Base-by-base conservation (phyloP, 1,140 invertebrate genomes). In the Portunus trituberculatus region DNA sequence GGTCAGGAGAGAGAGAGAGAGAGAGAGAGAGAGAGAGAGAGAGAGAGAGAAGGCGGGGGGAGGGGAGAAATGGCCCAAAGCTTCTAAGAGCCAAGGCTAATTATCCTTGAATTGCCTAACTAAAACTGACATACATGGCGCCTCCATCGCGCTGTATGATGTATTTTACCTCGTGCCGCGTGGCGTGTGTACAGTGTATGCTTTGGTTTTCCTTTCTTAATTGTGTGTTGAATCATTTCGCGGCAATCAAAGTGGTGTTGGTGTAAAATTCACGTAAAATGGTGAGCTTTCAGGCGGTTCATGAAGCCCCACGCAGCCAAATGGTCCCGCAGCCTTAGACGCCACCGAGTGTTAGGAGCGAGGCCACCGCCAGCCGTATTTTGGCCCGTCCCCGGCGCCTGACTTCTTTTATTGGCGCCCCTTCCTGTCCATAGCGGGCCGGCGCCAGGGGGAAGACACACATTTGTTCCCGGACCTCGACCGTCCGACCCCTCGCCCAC, bases 351-450 rank as follows among this genome's bases (percentile, higher is more conserved):
- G 90, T 67, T 91, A 91, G 39, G 52, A 76, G 52, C 39, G 59
- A 39, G 31, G 32, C 92, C 59, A 45, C 67, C 93, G 16, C 28
- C 86, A 39, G 87, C 89, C 94, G 88, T 94, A 94, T 94, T 94
- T 94, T 91, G 59, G 87, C 32, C 67, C 89, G 89, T 84, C 67
- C 67, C 45, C 82, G 94, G 94, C 94, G 94, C 94, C 94, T 76
- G 82, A 82, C 67, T 94, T 91, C 94, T 94, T 94, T 94, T 94
- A 94, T 94, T 91, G 94, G 94, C 46, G 59, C 48, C 88, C 20
- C 94, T 94, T 94, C 94, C 94, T 94, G 94, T 94, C 94, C 94
- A 94, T 83, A 84, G 94, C 94, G 82, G 89, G 86, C 76, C 94
- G 94, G 94, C 94, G 94, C 94, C 94, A 94, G 86, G 87, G 89